Evolutionary conservation across 1,140 invertebrate species (phyloP).

Genomic region (Drosophila parabipectinata): DNA sequence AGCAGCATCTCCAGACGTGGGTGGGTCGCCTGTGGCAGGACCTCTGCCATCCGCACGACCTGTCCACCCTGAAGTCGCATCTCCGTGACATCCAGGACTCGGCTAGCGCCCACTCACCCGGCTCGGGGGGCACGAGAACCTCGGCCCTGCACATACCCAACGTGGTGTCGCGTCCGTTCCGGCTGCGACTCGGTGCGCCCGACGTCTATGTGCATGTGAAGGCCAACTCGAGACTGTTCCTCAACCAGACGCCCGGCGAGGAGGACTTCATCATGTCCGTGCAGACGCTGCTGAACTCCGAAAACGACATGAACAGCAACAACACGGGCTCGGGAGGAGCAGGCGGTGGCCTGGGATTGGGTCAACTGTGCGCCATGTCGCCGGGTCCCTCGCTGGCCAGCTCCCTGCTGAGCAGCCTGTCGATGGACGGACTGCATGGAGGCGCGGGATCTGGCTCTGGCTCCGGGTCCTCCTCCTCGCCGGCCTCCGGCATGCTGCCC

Average conservation of each 20-base stretch:
- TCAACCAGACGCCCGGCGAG: slow-evolving; percentile 88
- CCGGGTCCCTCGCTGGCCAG: slow-evolving; percentile 72
- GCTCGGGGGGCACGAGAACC: slow-evolving; percentile 30
- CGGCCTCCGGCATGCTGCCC: slow-evolving; percentile 40
- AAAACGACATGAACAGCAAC: slow-evolving; percentile 85
- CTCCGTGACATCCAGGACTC: slow-evolving; percentile 89
- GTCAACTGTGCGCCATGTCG: slow-evolving; percentile 66
- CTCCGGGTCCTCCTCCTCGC: slow-evolving; percentile 51
- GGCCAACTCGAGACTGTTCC: slow-evolving; percentile 94
- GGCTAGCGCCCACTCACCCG: slow-evolving; percentile 84
- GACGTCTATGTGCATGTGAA: slow-evolving; percentile 93
- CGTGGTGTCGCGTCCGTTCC: slow-evolving; percentile 88
- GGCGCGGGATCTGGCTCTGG: slow-evolving; percentile 8
- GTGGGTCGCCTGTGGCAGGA: slow-evolving; percentile 86
- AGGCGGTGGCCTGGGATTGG: slow-evolving; percentile 31
- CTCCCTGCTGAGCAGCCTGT: slow-evolving; percentile 67
- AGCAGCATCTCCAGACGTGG: slow-evolving; percentile 89
- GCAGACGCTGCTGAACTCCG: slow-evolving; percentile 90
- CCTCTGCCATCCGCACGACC: slow-evolving; percentile 91
- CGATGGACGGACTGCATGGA: slow-evolving; percentile 67
- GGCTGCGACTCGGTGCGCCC: slow-evolving; percentile 88
- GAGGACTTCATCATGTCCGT: slow-evolving; percentile 96
- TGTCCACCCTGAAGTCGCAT: slow-evolving; percentile 89
- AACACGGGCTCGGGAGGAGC: slow-evolving; percentile 51
- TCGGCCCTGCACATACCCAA: slow-evolving; percentile 57